A percentile compares a stretch with the other conserved stretches of the same genome.
These are phyloP conservation scores for Eupithecia tripunctaria DNA, from an alignment of 2,888 invertebrate genomes.

Conservation along the genomic window DNA sequence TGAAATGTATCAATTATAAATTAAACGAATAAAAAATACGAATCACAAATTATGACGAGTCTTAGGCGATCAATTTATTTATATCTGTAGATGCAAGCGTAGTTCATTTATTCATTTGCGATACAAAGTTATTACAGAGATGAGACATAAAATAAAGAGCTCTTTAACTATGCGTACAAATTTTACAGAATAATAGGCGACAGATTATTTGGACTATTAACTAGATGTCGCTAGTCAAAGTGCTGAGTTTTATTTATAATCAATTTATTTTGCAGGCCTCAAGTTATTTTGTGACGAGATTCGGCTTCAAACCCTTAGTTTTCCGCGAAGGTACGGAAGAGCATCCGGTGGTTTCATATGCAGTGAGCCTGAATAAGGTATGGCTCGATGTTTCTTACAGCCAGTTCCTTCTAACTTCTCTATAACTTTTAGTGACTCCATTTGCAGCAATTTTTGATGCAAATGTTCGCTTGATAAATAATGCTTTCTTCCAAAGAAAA, in stretches of 20 bases:
- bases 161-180: not conserved
- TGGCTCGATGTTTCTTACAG: not conserved
- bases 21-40: not conserved
- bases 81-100: not conserved
- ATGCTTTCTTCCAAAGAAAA: no score
- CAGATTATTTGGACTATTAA: not conserved
- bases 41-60: not conserved
- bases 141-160: not conserved
- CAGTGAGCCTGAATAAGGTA: constrained; percentile 94
- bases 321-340: constrained; percentile 94
- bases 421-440: not conserved
- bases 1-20: not conserved
- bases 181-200: not conserved
- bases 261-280: constrained; percentile 88
- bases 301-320: constrained; percentile 96
- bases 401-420: not conserved
- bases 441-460: no score
- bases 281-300: constrained; percentile 93
- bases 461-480: not conserved
- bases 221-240: no score
- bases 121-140: not conserved
- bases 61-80: not conserved
- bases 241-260: not conserved
- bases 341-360: constrained; percentile 91
- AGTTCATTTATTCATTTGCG: not conserved